phyloP scores from a whole-genome alignment of 2,113 vertebrate genomes.

The Pterocles gutturalis region DNA sequence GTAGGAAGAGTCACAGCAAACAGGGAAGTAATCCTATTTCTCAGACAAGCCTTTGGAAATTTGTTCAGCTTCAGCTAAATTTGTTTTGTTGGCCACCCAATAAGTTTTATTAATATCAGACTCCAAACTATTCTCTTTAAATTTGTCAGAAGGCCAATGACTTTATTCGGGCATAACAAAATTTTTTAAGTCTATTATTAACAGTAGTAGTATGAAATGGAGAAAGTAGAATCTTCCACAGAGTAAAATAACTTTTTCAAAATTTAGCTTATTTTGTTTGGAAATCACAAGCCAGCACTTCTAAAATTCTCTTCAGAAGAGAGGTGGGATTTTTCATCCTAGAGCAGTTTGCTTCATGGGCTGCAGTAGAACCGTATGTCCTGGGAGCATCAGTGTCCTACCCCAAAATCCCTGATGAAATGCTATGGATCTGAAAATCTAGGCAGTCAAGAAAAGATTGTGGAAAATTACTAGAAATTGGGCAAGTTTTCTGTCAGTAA shows the following conservation, averaged over 20 bases:
- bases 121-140: constrained; percentile 39
- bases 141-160: constrained; percentile 14
- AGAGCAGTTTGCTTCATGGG: neutral
- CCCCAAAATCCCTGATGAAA: neutral
- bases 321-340: neutral
- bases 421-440: neutral
- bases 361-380: neutral
- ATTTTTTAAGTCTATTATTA: neutral
- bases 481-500: neutral
- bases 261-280: neutral
- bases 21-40: neutral
- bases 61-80: constrained; percentile 24
- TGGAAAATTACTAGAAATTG: neutral
- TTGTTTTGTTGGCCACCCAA: constrained; percentile 17
- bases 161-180: constrained; percentile 2
- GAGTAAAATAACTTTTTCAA: neutral
- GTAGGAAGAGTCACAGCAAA: constrained; percentile 26
- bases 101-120: constrained; percentile 64
- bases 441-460: neutral
- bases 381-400: neutral
- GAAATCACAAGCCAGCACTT: neutral
- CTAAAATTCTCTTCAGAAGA: neutral
- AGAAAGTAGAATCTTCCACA: constrained; percentile 13
- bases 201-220: neutral
- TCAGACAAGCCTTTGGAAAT: neutral